phyloP scores from a whole-genome alignment of 2,888 invertebrate species.

The Eurois occulta region DNA sequence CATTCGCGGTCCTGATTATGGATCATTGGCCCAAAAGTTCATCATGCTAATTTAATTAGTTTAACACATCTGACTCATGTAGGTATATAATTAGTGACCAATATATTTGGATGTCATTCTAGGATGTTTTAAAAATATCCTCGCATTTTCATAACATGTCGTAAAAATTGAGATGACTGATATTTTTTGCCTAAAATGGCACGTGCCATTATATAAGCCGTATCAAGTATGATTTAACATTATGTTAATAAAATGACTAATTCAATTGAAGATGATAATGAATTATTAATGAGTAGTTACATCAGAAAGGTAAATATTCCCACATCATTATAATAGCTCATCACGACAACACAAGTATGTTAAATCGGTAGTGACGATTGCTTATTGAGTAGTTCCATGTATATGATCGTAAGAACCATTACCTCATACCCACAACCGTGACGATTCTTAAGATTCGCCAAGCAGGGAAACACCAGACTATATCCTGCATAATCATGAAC shows the following conservation, averaged over 20 bases:
- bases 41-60: conserved; percentile 36
- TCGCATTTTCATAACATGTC: not conserved
- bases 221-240: conserved; percentile 6
- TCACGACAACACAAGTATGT: conserved; percentile 17
- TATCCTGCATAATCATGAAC: conserved; percentile 60
- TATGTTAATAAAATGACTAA: conserved; percentile 26
- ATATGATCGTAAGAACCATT: conserved; percentile 48
- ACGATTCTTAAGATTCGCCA: conserved; percentile 50
- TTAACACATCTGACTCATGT: conserved; percentile 2
- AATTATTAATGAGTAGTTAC: conserved; percentile 41
- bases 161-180: not conserved
- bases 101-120: not conserved
- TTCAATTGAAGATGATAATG: conserved; percentile 14
- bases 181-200: not conserved
- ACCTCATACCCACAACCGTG: conserved; percentile 55
- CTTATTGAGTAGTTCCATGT: conserved; percentile 55
- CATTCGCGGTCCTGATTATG: conserved; percentile 39
- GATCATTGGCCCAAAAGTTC: conserved; percentile 34
- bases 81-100: not conserved
- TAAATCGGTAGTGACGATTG: conserved; percentile 24
- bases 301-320: conserved; percentile 14
- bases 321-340: not conserved
- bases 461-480: conserved; percentile 73
- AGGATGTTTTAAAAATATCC: not conserved
- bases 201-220: not conserved